phyloP scores from a whole-genome alignment of 2,888 invertebrate genomes.

The Agrotis clavis region DNA sequence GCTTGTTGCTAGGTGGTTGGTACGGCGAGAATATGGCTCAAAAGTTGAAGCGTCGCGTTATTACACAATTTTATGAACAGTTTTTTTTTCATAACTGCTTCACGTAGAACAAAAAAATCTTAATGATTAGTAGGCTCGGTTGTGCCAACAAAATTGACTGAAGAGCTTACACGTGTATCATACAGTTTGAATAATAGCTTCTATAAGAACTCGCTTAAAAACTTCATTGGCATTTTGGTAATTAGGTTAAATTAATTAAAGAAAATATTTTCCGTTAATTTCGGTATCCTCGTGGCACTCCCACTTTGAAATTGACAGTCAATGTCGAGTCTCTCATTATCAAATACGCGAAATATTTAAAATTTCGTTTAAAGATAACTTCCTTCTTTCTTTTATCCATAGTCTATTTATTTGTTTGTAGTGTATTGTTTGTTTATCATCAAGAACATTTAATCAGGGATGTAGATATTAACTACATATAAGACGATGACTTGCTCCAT shows the following conservation, averaged over 20 bases:
- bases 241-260: constrained; percentile 30
- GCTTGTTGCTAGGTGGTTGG: constrained; percentile 27
- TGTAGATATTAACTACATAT: no score
- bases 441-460: constrained; percentile 7
- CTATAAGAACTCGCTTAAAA: background rate
- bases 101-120: background rate
- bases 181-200: background rate
- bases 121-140: background rate
- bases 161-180: constrained; percentile 2
- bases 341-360: constrained; percentile 18
- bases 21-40: constrained; percentile 1
- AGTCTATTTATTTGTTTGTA: constrained; percentile 2
- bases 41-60: background rate
- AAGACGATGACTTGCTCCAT: no score
- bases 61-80: background rate
- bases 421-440: background rate
- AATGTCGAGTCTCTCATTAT: constrained; percentile 31
- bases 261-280: constrained; percentile 45
- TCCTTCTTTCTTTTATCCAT: constrained; percentile 29
- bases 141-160: constrained; percentile 11
- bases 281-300: constrained; percentile 53
- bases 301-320: constrained; percentile 56
- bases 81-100: constrained; percentile 2
- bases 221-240: background rate
- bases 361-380: background rate